Conservation (phyloP, 2,888 invertebrate genomes). For the Drosophila affinis region DNA sequence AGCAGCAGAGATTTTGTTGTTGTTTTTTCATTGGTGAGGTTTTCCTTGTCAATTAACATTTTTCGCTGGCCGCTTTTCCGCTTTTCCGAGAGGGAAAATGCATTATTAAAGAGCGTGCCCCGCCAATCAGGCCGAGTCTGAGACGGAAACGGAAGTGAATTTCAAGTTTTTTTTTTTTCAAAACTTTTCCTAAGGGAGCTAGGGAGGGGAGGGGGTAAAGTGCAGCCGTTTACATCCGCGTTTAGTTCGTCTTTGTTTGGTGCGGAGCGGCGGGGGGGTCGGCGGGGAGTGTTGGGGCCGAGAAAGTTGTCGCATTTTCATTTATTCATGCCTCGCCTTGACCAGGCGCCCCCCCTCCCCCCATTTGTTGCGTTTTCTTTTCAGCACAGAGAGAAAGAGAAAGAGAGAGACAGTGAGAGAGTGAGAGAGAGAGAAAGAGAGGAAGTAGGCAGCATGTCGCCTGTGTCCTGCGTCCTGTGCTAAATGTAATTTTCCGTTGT, state of each 20-base stretch:
- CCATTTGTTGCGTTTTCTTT: slow-evolving; percentile 39
- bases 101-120: slow-evolving; percentile 50
- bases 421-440: neutral
- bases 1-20: slow-evolving; percentile 14
- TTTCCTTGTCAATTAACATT: slow-evolving; percentile 38
- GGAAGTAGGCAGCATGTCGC: slow-evolving; percentile 54
- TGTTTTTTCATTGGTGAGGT: neutral
- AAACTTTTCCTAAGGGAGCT: slow-evolving; percentile 13
- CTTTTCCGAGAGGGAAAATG: slow-evolving; percentile 13
- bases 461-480: slow-evolving; percentile 53
- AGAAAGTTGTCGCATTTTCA: slow-evolving; percentile 74
- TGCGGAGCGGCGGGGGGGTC: slow-evolving; percentile 15
- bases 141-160: slow-evolving; percentile 60
- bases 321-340: slow-evolving; percentile 75
- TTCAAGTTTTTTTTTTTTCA: slow-evolving; percentile 30
- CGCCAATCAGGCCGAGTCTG: slow-evolving; percentile 63
- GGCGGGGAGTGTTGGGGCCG: slow-evolving; percentile 15
- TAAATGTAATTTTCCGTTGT: slow-evolving; percentile 80
- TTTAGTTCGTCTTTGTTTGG: slow-evolving; percentile 71
- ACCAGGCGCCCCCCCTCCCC: slow-evolving; percentile 22
- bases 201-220: slow-evolving; percentile 11
- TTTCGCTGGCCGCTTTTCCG: neutral
- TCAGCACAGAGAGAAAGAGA: neutral
- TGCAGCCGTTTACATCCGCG: slow-evolving; percentile 70
- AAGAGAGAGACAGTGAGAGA: too few species aligned